phyloP scores from a whole-genome alignment of 2,888 invertebrate species.

The Hypercompe scribonia region DNA sequence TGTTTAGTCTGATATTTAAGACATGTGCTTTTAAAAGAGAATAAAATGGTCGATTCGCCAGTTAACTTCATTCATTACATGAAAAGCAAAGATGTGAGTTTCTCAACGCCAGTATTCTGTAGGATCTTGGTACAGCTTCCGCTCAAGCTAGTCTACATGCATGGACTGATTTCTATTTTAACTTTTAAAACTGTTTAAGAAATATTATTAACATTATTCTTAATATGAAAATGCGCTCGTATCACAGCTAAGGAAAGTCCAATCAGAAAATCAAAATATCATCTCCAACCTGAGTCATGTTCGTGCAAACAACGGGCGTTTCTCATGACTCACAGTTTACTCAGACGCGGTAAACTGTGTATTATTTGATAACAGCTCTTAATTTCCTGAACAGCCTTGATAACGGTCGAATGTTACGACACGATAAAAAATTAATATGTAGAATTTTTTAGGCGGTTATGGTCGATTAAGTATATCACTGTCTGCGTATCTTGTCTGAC shows the following conservation, averaged over 20 bases:
- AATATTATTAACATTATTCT: neutral
- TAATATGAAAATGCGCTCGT: neutral
- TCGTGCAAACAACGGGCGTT: conserved; percentile 26
- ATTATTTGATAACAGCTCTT: conserved; percentile 62
- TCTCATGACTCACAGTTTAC: conserved; percentile 64
- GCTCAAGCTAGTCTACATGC: too few relatives aligned
- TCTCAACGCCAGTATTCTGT: neutral
- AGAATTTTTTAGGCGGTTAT: conserved; percentile 2
- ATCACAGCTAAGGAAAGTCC: conserved; percentile 11
- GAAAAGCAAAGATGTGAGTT: too few relatives aligned
- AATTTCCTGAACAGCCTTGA: conserved; percentile 56
- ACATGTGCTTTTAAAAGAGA: neutral
- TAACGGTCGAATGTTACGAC: conserved; percentile 33
- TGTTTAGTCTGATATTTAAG: neutral
- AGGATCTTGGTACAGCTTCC: too few relatives aligned
- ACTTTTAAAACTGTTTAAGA: neutral
- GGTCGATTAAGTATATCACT: conserved; percentile 8
- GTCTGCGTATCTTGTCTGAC: neutral
- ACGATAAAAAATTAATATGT: conserved; percentile 10
- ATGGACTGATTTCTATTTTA: too few relatives aligned
- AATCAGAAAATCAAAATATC: conserved; percentile 14
- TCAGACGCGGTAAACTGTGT: conserved; percentile 57
- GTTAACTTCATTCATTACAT: too few relatives aligned
- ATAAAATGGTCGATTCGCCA: too few relatives aligned
- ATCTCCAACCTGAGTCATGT: conserved; percentile 20